phyloP scores from a whole-genome alignment of 2,888 invertebrate genomes.

The Aphidius colemani region DNA sequence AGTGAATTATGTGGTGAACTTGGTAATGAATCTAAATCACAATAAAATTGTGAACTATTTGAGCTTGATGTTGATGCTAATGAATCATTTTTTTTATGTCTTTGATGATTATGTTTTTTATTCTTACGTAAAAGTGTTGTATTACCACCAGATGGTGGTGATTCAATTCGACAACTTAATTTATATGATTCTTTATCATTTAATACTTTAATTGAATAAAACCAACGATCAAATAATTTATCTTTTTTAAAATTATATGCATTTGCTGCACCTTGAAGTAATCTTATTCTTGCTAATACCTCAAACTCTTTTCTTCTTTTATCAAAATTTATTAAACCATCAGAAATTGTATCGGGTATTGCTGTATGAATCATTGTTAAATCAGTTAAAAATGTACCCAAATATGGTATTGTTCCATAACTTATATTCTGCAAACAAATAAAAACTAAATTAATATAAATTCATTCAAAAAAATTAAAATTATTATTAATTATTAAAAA shows the following conservation, averaged over 20 bases:
- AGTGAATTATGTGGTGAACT: conserved; percentile 80
- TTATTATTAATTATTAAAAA: neutral
- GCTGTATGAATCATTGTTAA: conserved; percentile 99
- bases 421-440: conserved; percentile 69
- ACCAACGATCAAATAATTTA: conserved; percentile 92
- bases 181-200: conserved; percentile 92
- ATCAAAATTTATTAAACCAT: conserved; percentile 95
- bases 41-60: conserved; percentile 87
- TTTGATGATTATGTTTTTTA: conserved; percentile 54
- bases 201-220: conserved; percentile 86
- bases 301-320: conserved; percentile 98
- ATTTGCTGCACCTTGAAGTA: conserved; percentile 95
- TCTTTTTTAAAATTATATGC: conserved; percentile 89
- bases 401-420: conserved; percentile 95
- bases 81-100: conserved; percentile 90
- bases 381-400: conserved; percentile 97
- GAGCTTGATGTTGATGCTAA: conserved; percentile 87
- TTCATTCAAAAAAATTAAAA: neutral
- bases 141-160: conserved; percentile 60
- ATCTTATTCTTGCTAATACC: conserved; percentile 93
- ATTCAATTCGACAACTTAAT: conserved; percentile 87
- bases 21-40: conserved; percentile 74
- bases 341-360: conserved; percentile 80
- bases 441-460: neutral
- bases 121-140: conserved; percentile 51